Evolutionary conservation across 2,113 vertebrate genomes (phyloP).

Genomic region (Clupea harengus): DNA sequence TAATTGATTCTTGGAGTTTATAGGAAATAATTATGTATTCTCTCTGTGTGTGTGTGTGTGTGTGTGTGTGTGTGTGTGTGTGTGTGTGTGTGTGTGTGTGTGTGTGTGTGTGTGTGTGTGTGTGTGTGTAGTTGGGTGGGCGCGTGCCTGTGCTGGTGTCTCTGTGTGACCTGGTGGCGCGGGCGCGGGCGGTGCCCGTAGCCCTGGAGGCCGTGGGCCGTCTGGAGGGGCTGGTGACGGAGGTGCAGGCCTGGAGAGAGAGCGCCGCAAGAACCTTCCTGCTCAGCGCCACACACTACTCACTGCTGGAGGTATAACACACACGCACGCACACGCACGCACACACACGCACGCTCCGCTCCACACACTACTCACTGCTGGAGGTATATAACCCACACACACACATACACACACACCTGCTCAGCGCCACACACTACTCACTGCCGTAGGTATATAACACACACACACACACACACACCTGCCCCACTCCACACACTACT

Average conservation of each 20-base stretch:
- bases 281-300: constrained; percentile 80
- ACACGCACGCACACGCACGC: background rate
- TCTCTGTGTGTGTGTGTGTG: constrained; percentile 71
- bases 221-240: constrained; percentile 82
- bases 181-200: constrained; percentile 84
- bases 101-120: background rate
- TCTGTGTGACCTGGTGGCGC: constrained; percentile 82
- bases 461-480: background rate
- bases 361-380: too few relatives aligned
- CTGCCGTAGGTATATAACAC: background rate
- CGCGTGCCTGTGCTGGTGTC: constrained; percentile 87
- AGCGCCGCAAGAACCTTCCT: constrained; percentile 89
- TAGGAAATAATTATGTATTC: background rate
- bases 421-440: too few relatives aligned
- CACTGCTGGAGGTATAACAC: constrained; percentile 84
- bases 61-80: constrained; percentile 58
- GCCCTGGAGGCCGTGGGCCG: constrained; percentile 81
- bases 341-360: too few relatives aligned
- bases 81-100: constrained; percentile 46
- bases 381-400: too few relatives aligned
- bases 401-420: too few relatives aligned
- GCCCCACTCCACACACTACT: constrained; percentile 38
- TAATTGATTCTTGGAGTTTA: too few relatives aligned
- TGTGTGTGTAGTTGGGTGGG: constrained; percentile 75
- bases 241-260: constrained; percentile 91